Evolutionary conservation across 2,113 vertebrate genomes (phyloP).

Genomic region (Silurus asotus): DNA sequence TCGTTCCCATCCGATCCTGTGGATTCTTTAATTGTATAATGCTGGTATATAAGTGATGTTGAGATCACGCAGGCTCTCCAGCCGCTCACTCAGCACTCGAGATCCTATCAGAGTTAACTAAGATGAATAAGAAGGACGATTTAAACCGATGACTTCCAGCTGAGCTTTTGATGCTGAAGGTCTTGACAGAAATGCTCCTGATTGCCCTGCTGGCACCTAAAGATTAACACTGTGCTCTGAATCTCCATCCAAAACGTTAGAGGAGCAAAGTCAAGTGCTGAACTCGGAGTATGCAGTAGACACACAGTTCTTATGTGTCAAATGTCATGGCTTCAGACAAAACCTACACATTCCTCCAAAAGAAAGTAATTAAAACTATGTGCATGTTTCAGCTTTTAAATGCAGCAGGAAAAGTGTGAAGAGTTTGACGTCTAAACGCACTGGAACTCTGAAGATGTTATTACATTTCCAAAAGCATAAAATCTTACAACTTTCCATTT

Average conservation of each 20-base stretch:
- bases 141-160: constrained; percentile 36
- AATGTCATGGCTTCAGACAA: neutral
- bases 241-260: neutral
- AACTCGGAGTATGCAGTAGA: neutral
- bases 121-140: constrained; percentile 13
- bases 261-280: neutral
- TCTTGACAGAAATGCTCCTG: constrained; percentile 9
- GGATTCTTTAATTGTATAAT: constrained; percentile 7
- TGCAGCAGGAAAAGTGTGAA: no score
- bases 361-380: no score
- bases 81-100: neutral
- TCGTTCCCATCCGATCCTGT: neutral
- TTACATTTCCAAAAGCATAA: neutral
- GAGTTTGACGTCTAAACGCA: neutral
- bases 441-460: neutral
- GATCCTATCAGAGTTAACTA: constrained; percentile 11
- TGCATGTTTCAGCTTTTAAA: no score
- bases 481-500: no score
- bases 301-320: neutral
- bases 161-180: neutral
- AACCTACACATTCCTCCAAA: neutral
- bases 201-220: neutral
- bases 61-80: neutral
- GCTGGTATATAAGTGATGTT: constrained; percentile 13
- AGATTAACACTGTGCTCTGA: neutral